Base-by-base conservation (phyloP, 2,888 invertebrate species). In the Spodoptera littoralis region DNA sequence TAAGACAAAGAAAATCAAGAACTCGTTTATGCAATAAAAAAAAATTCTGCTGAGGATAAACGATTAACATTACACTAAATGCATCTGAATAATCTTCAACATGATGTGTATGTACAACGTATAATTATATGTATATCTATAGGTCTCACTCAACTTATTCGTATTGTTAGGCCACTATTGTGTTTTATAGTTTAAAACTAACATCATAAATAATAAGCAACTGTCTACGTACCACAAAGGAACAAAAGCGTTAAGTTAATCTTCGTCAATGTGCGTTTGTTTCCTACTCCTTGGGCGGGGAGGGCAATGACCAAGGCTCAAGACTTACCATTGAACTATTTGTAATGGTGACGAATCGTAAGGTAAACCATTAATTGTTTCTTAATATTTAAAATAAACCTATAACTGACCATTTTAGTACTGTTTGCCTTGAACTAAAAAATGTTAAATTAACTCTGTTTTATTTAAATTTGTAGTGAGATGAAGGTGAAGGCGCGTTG, bases 271-370 rank as follows among this genome's bases (percentile, higher is more conserved):
- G 46, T 70, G 43, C 51, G 30, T 68, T 67, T 56, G 24, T 59
- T 70, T 58, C 65, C 53, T 69, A 67, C 68, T 54, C 62, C 48
- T 65, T 67, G 22, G 56, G 50, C 60, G 42, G 42, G 55, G 60
- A 69, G 83, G 80, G 77, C 81, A 66, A 71, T 80, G 80, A 82
- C 81, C 82, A 81, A 78, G 70, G 74, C 66, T 65, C 69, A 57
- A 53, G 74, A 71, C 68, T 57, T 60, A 60, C 62, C 68, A 78
- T 76, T 77, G 61, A 66, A 73, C 59, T 65, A 52, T 69, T 78
- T 67, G 72, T 78, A 68, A 74, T 66, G 49, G 73, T 73, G 79
- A 81, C 71, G 75, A 80, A 81, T 81, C 45, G 63, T 71, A 73
- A 67, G 57, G 66, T 71, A 60, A 75, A 75, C 63, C 74, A 76